Evolutionary conservation across 2,797 vertebrate genomes (phyloP).

Genomic region (Epinephelus awoara): DNA sequence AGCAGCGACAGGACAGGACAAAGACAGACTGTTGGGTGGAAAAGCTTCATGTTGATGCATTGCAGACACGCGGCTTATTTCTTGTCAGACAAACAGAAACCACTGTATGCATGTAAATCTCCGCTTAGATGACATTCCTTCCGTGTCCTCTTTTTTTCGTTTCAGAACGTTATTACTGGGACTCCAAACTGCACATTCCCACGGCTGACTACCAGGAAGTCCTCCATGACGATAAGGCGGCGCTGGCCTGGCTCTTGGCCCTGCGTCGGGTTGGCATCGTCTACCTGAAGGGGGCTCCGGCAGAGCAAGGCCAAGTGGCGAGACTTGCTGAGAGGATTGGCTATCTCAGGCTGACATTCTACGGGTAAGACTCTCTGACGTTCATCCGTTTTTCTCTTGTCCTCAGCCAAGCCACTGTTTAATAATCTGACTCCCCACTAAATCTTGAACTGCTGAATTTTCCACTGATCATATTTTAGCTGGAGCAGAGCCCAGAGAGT

Average conservation of each 20-base stretch:
- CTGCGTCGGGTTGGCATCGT: slow-evolving; percentile 92
- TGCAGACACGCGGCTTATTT: background rate
- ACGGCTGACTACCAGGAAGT: slow-evolving; percentile 90
- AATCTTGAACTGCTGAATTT: slow-evolving; percentile 45
- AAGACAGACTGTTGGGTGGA: slow-evolving; percentile 1
- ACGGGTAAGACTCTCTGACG: slow-evolving; percentile 86
- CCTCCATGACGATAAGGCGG: slow-evolving; percentile 86
- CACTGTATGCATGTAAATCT: background rate
- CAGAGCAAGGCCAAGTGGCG: slow-evolving; percentile 88
- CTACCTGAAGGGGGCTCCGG: slow-evolving; percentile 89
- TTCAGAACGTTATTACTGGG: slow-evolving; percentile 91
- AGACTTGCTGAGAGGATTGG: slow-evolving; percentile 92
- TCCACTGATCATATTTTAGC: slow-evolving; percentile 50
- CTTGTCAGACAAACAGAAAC: slow-evolving; percentile 9
- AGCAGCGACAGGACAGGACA: background rate
- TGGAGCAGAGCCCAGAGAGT: slow-evolving; percentile 23
- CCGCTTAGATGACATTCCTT: background rate
- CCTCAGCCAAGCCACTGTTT: slow-evolving; percentile 54
- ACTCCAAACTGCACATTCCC: slow-evolving; percentile 89
- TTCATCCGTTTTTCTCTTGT: slow-evolving; percentile 24
- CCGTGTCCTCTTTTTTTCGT: slow-evolving; percentile 31
- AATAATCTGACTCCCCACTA: slow-evolving; percentile 46
- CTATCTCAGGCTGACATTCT: slow-evolving; percentile 94
- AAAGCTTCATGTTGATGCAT: slow-evolving; percentile 19
- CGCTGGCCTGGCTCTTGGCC: slow-evolving; percentile 90